Base-by-base conservation (phyloP, 2,888 invertebrate species). In the Bugulina stolonifera region DNA sequence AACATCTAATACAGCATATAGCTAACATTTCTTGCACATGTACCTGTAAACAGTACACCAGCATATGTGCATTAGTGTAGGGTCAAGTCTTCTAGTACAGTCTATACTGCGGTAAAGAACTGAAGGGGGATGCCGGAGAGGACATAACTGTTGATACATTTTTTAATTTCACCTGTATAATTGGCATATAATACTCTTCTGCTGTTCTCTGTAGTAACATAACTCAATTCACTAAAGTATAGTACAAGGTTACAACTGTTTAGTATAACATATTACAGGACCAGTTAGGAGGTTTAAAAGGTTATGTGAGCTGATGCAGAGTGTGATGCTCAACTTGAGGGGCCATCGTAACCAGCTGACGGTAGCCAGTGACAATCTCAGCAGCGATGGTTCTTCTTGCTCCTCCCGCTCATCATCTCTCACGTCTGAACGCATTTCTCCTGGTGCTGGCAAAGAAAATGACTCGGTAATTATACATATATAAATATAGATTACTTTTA, bases 271-370 rank as follows among this genome's bases (percentile, higher is more conserved):
- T 43, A 43, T 79, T 81, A 29, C 84, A 94, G 95, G 96, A 74
- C 96, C 96, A 83, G 93, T 95, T 78, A 89, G 96, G 73, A 89
- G 97, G 75, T 97, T 97, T 87, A 89, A 95, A 72, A 89, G 96
- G 79, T 93, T 97, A 77, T 96, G 96, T 86, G 97, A 97, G 83
- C 94, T 96, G 86, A 93, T 97, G 76, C 96, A 97, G 76, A 79
- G 81, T 29, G 75, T 83, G 72, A 80, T 83, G 77, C 74, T 81
- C 72, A 78, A 81, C 32, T 80, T 79, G 70, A 78, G 82, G 27
- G 80, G 80, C 29, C 80, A 80, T 69, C 77, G 77, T 25, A 76
- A 79, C 23, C 79, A 79, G 73, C 79, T 79, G 71, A 78, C 82
- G 2, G 80, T 81, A 72, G 82, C 83, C 74, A 81, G 81, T 74